These are phyloP conservation scores for Darevskia mixta DNA, from an alignment of 2,797 vertebrate genomes.

Conservation along the genomic window DNA sequence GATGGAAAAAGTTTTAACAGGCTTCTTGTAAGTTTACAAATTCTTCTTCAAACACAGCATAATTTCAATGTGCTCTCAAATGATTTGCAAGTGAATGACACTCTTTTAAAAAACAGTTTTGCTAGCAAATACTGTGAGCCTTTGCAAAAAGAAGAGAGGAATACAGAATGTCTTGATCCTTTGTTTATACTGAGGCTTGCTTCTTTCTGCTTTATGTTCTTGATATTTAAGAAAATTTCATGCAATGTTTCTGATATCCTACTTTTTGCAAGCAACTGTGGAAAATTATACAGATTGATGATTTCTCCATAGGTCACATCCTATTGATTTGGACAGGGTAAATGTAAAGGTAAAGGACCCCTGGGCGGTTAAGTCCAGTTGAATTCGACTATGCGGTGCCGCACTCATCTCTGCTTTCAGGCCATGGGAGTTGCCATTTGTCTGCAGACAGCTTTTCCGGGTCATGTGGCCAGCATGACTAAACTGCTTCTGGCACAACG, in stretches of 20 bases:
- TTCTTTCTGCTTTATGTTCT: neutral
- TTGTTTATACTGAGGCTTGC: neutral
- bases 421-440: too few species aligned
- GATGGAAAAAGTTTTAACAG: neutral
- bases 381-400: too few species aligned
- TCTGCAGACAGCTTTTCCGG: too few species aligned
- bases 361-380: too few species aligned
- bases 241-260: neutral
- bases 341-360: too few species aligned
- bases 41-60: neutral
- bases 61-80: neutral
- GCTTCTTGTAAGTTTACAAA: neutral
- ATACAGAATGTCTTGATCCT: neutral
- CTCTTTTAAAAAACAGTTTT: neutral
- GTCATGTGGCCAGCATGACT: too few species aligned
- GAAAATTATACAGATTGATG: neutral
- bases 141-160: neutral
- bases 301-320: neutral
- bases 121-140: neutral
- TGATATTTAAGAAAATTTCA: neutral
- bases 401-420: too few species aligned
- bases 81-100: neutral
- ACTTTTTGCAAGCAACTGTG: neutral
- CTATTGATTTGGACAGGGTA: neutral
- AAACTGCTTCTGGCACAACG: too few species aligned